Evolutionary conservation across 2,888 invertebrate species (phyloP), one percentile per base, ranked within the genome.

Genomic region (Minunthozetes semirufus): DNA sequence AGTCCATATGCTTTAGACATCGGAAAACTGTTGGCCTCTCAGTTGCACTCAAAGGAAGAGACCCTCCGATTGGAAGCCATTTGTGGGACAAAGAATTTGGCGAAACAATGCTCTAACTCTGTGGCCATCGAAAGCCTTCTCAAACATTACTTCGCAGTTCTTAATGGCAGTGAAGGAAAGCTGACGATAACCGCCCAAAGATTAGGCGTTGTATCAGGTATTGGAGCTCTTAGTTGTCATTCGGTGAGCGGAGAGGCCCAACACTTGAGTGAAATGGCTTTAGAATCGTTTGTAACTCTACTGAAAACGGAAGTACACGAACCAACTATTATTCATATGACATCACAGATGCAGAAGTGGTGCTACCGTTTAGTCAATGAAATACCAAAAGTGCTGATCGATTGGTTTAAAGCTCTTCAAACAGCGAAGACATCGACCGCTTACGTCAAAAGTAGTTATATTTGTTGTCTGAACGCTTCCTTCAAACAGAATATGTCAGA

Each of bases 271-370:
- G 85, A 87, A 77, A 85, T 85, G 66, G 89, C 89, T 2, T 85
- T 87, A 1, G 86, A 88, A 53, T 87, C 89, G 80, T 89, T 92
- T 81, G 85, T 90, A 33, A 90, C 90, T 82, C 88, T 92, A 59
- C 85, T 96, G 59, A 92, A 92, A 81, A 86, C 87, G 71, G 96
- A 97, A 87, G 92, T 92, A 46, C 94, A 96, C 82, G 96, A 97
- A 83, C 92, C 92, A 81, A 94, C 93, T 0, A 84, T 95, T 73
- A 88, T 91, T 77, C 89, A 88, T 79, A 89, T 91, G 9, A 85
- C 95, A 29, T 89, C 92, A 80, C 89, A 90, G 88, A 87, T 94
- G 83, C 87, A 89, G 9, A 82, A 88, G 29, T 96, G 95, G 96
- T 72, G 46, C 13, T 11, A 53, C 53, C 59, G 71, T 25, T 27